These are phyloP conservation scores for Bubalus kerabau DNA, from an alignment of 2,113 vertebrate species.

Conservation along the genomic window DNA sequence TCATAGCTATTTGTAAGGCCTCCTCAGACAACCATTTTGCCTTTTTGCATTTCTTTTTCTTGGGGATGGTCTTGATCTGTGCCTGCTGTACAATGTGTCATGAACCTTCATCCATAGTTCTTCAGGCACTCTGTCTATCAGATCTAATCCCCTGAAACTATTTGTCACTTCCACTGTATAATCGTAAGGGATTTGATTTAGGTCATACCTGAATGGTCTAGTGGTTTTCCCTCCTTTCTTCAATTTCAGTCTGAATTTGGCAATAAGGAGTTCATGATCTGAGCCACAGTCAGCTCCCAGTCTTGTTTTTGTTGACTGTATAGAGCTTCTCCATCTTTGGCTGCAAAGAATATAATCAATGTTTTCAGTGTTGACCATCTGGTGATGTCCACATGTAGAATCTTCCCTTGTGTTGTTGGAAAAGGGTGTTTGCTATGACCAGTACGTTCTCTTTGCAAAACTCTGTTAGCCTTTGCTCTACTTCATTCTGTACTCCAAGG, in stretches of 20 bases:
- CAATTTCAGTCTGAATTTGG: neutral
- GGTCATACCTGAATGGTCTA: neutral
- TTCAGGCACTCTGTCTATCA: neutral
- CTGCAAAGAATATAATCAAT: neutral
- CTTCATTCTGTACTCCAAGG: neutral
- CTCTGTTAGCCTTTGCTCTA: neutral
- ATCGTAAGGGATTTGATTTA: accelerated
- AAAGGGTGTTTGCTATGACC: neutral
- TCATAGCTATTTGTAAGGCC: neutral
- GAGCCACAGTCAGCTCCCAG: neutral
- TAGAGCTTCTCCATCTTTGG: neutral
- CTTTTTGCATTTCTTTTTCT: neutral
- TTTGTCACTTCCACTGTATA: neutral
- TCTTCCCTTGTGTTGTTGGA: neutral
- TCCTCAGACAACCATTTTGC: neutral
- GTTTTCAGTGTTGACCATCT: neutral
- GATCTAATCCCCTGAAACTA: neutral
- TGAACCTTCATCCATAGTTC: accelerated
- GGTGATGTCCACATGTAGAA: neutral
- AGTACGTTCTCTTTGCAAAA: neutral
- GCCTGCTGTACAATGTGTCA: neutral
- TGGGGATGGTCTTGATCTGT: neutral
- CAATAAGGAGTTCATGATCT: neutral
- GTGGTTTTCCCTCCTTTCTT: neutral
- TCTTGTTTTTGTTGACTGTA: neutral